phyloP scores from a whole-genome alignment of 1,140 invertebrate genomes.

The Harlomillsia oculata region DNA sequence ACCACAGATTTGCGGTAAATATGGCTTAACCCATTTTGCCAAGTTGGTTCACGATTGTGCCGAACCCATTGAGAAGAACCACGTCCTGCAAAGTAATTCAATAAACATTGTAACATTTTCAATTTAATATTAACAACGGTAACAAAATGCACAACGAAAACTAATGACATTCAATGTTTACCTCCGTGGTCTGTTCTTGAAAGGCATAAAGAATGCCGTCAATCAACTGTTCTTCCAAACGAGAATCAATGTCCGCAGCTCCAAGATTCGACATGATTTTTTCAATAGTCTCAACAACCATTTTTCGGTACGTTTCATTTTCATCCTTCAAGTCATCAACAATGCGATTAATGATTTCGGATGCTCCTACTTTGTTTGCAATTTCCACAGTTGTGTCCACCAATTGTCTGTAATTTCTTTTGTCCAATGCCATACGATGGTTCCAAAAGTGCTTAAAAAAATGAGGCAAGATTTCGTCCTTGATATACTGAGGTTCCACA shows the following conservation, averaged over 20 bases:
- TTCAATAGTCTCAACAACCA: constrained; percentile 99
- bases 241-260: constrained; percentile 63
- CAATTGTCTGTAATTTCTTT: constrained; percentile 92
- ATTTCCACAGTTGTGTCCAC: constrained; percentile 99
- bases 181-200: constrained; percentile 98
- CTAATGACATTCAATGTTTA: constrained; percentile 39
- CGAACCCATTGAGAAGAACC: constrained; percentile 99
- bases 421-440: constrained; percentile 96
- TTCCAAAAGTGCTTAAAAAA: constrained; percentile 99
- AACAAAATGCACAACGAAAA: constrained; percentile 11
- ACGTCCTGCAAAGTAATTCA: constrained; percentile 61
- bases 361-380: constrained; percentile 96
- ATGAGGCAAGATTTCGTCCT: constrained; percentile 95
- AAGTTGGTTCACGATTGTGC: constrained; percentile 95
- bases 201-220: constrained; percentile 99
- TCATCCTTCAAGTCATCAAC: constrained; percentile 99
- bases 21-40: constrained; percentile 96
- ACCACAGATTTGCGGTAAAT: constrained; percentile 98
- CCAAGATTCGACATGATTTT: constrained; percentile 97
- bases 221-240: constrained; percentile 96
- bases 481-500: constrained; percentile 98
- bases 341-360: constrained; percentile 96
- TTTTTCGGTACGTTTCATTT: constrained; percentile 98
- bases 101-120: constrained; percentile 16
- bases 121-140: neutral